Conservation (phyloP, 2,888 invertebrate species). For the Netelia fuscicornis region DNA sequence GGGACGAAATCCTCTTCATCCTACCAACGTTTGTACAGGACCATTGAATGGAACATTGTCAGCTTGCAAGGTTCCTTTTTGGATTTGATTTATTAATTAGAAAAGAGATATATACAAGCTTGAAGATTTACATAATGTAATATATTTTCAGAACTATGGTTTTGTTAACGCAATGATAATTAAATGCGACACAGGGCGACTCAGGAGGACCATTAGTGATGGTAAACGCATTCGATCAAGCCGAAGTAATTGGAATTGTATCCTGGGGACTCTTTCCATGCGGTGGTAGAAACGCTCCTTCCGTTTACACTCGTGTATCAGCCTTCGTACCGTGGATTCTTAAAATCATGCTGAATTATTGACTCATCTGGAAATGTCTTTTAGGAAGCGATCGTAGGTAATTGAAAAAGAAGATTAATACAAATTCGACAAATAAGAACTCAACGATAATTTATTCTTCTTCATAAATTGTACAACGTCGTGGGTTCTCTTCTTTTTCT, state of each 20-base stretch:
- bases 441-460: slow-evolving; percentile 61
- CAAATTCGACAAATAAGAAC: slow-evolving; percentile 42
- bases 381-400: not conserved
- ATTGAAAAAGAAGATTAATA: too few relatives aligned
- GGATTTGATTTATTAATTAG: not conserved
- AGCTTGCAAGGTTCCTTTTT: slow-evolving; percentile 74
- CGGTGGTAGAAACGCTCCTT: slow-evolving; percentile 79
- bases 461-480: slow-evolving; percentile 55
- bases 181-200: slow-evolving; percentile 79
- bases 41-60: slow-evolving; percentile 72
- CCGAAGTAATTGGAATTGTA: slow-evolving; percentile 81
- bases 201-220: slow-evolving; percentile 83
- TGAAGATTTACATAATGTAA: too few relatives aligned
- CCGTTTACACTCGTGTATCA: slow-evolving; percentile 82
- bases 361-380: slow-evolving; percentile 20
- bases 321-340: slow-evolving; percentile 81
- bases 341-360: slow-evolving; percentile 71
- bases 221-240: slow-evolving; percentile 74
- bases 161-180: not conserved
- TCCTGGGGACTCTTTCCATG: slow-evolving; percentile 84
- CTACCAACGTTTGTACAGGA: slow-evolving; percentile 78
- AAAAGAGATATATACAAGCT: too few relatives aligned
- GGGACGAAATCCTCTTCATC: slow-evolving; percentile 74
- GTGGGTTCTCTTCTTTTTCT: slow-evolving; percentile 11
- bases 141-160: not conserved